Conservation (phyloP, 2,888 invertebrate species). For the Pollenia labialis region DNA sequence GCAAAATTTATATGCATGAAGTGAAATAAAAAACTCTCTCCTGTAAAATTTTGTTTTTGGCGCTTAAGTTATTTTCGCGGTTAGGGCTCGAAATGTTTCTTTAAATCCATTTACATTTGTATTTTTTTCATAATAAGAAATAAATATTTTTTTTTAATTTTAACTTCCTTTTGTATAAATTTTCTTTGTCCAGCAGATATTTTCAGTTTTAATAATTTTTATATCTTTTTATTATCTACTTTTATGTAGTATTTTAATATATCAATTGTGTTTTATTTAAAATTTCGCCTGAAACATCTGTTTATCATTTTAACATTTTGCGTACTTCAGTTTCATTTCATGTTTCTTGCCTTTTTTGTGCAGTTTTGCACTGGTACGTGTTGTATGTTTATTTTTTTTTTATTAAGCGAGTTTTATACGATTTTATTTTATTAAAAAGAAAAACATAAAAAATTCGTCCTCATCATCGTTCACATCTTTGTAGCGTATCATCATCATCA, state of each 20-base stretch:
- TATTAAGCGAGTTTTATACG: slow-evolving; percentile 23
- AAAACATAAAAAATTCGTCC: slow-evolving; percentile 7
- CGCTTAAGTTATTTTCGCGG: too few relatives aligned
- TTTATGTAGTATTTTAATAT: background rate
- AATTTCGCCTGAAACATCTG: slow-evolving; percentile 43
- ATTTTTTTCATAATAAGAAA: slow-evolving; percentile 3
- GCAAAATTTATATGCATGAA: too few relatives aligned
- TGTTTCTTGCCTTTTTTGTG: background rate
- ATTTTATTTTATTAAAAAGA: slow-evolving; percentile 18
- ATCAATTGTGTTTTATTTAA: background rate
- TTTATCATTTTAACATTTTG: slow-evolving; percentile 50
- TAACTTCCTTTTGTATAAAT: background rate
- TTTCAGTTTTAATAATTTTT: background rate
- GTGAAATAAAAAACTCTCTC: too few relatives aligned
- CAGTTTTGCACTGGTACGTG: slow-evolving; percentile 35
- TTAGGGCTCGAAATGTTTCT: too few relatives aligned
- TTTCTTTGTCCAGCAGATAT: slow-evolving; percentile 31
- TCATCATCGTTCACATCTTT: background rate
- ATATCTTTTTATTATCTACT: background rate
- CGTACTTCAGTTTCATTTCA: slow-evolving; percentile 17
- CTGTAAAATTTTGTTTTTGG: too few relatives aligned
- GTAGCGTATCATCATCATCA: background rate
- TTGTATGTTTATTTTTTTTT: slow-evolving; percentile 33
- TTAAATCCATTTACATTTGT: slow-evolving; percentile 4
- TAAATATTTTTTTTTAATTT: background rate